Evolutionary conservation across 2,888 invertebrate species (phyloP), one percentile per base, ranked within the genome.

Genomic region (Ceratothoa steindachneri): DNA sequence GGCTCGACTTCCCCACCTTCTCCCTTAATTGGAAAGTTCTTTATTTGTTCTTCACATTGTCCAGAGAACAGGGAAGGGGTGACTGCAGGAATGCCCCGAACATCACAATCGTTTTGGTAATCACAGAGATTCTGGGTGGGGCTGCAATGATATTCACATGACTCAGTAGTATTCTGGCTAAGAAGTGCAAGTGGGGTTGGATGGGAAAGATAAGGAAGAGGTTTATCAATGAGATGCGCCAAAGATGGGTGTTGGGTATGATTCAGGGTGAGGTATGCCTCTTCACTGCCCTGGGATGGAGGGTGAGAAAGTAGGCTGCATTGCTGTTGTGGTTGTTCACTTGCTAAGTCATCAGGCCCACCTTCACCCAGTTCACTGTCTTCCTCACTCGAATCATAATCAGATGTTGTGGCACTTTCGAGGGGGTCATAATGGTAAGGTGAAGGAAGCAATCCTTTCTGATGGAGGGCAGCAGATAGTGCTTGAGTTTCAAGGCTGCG

Each of bases 311-410:
- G 41, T 9, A 41, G 41, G 27, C 24, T 60, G 52, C 3, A 2
- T 51, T 51, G 52, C 52, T 51, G 52, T 3, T 51, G 52, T 60
- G 60, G 60, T 12, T n/a, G 22, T 2, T 60, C 22, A 60, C 27
- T 30, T 22, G 74, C 52, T 22, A 77, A 53, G 53, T 77, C 77
- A 31, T 77, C 77, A 12, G 73, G 71, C 19, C 71, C 71, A 29
- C 73, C 77, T 27, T 77, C 77, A 3, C 65, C 69, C 22, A 77
- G 55, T 30, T 77, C 77, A 65, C 77, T 77, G 51, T 77, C 77
- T 30, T 77, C 77, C 12, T 71, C 71, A n/a, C 73, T 71, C 3
- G 77, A 77, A 51, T 77, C 77, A 30, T 77, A 77, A 60, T 77
- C 77, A 12, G 77, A 73, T 28, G 77, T 77, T 7, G 77, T 77